Base-by-base conservation (phyloP, 2,113 vertebrate species). In the Puffinus mauretanicus region DNA sequence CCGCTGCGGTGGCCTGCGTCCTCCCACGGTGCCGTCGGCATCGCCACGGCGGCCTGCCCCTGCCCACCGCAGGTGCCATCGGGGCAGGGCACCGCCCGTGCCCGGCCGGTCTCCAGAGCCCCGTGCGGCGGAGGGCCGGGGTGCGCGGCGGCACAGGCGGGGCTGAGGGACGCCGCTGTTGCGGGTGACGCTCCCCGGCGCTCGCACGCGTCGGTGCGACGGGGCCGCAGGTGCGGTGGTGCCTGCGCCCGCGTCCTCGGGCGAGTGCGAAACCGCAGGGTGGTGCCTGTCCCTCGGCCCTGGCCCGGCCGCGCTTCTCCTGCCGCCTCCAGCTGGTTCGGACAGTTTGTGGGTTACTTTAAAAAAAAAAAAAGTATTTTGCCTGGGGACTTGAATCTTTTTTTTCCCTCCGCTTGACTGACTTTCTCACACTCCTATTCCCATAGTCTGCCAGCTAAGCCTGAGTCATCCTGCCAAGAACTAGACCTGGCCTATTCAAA, bases 361-460 rank as follows among this genome's bases (percentile, higher is more conserved):
- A 71, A 94, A 97, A 90, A 88, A 90, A 62, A 64, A 70, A 77
- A 80, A 82, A 57, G 73, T 78, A 82, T 97, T 98, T 98, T 88
- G 96, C 97, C 95, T 62, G 93, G 52, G 97, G 97, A 90, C 94
- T 94, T 25, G 82, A 89, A 82, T 89, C 72, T 55, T 67, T 24
- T 38, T 29, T 40, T 52, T 25, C 92, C 96, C 97, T 98, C 92
- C 94, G 98, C 98, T 98, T 98, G 98, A 99, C 97, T 98, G 98
- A 99, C 98, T 99, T 99, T 99, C 99, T 99, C 99, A 99, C 99
- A 99, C 98, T 99, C 98, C 34, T 97, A 96, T 98, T 99, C 99
- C 98, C 98, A 94, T 75, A 72, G 97, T 84, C 96, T 98, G 98
- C 98, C 98, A 98, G 97, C 97, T 96, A 97, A 97, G 91, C 86